phyloP scores from a whole-genome alignment of 2,888 invertebrate genomes.

The Cryptus viduatorius region DNA sequence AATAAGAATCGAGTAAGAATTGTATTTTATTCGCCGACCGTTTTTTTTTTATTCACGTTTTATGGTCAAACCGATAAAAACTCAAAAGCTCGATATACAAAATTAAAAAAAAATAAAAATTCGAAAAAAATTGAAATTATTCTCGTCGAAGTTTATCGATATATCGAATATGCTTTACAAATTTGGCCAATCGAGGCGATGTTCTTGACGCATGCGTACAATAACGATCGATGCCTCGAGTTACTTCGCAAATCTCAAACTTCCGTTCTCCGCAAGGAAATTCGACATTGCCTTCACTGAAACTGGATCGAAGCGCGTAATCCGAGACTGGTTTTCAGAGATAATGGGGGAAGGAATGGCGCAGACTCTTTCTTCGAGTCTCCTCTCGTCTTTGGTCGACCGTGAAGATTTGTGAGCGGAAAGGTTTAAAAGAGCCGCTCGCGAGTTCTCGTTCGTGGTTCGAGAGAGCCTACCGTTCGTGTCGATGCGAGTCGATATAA shows the following conservation, averaged over 20 bases:
- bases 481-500: conserved; percentile 39
- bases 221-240: background rate
- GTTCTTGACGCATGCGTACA: too few species aligned
- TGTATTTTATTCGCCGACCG: background rate
- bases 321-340: conserved; percentile 55
- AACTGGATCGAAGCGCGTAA: conserved; percentile 54
- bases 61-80: background rate
- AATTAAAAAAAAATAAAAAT: too few species aligned
- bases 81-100: too few species aligned
- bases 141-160: too few species aligned
- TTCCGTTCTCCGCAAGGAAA: background rate
- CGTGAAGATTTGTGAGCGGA: conserved; percentile 61
- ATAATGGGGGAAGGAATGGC: conserved; percentile 44
- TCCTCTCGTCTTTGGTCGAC: conserved; percentile 49
- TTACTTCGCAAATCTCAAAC: background rate
- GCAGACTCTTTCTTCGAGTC: conserved; percentile 33
- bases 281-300: background rate
- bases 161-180: too few species aligned
- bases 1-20: background rate
- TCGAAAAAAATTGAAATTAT: too few species aligned
- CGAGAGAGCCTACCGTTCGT: conserved; percentile 27
- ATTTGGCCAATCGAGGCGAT: background rate
- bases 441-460: conserved; percentile 2
- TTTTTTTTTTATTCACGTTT: background rate
- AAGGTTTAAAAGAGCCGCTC: conserved; percentile 55